A percentile compares a stretch with the other conserved stretches of the same genome.
phyloP scores from a whole-genome alignment of 2,888 invertebrate genomes.

The Tetragonisca angustula region DNA sequence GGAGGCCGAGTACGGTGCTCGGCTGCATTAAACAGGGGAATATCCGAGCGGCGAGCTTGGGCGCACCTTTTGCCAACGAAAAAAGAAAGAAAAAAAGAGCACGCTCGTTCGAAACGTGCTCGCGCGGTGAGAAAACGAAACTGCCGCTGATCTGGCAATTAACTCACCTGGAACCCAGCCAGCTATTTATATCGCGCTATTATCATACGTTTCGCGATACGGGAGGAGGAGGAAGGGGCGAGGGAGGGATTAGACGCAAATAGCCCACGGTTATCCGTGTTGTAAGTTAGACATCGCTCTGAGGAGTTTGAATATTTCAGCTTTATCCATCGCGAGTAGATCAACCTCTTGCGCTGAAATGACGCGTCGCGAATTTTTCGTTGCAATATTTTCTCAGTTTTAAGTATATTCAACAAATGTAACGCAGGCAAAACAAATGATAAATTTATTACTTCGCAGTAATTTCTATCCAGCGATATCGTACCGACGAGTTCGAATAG shows the following conservation, averaged over 20 bases:
- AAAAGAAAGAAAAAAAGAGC: slow-evolving; percentile 41
- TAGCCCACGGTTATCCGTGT: slow-evolving; percentile 29
- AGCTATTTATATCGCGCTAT: slow-evolving; percentile 71
- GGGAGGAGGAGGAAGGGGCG: too few relatives aligned
- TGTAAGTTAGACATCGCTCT: slow-evolving; percentile 18
- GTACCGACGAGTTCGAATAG: too few relatives aligned
- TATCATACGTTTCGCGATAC: slow-evolving; percentile 60
- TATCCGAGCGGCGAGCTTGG: slow-evolving; percentile 55
- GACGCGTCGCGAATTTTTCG: too few relatives aligned
- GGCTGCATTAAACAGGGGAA: slow-evolving; percentile 56
- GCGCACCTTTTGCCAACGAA: slow-evolving; percentile 62
- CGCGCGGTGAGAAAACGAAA: slow-evolving; percentile 55
- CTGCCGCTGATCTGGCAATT: slow-evolving; percentile 71
- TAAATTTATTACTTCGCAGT: too few relatives aligned
- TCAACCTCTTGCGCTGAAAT: too few relatives aligned
- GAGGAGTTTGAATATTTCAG: slow-evolving; percentile 18
- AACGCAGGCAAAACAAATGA: too few relatives aligned
- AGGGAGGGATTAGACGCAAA: slow-evolving; percentile 26
- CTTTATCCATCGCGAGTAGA: background rate
- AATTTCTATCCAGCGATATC: too few relatives aligned
- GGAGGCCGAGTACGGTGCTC: slow-evolving; percentile 29
- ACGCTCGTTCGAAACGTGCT: slow-evolving; percentile 38
- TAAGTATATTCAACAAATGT: too few relatives aligned
- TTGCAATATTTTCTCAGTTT: too few relatives aligned
- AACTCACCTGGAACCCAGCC: slow-evolving; percentile 66